Percentiles rank a stretch among this genome's conserved stretches.
Evolutionary conservation across 1,140 invertebrate genomes (phyloP).

Genomic region (Sweltsa coloradensis): DNA sequence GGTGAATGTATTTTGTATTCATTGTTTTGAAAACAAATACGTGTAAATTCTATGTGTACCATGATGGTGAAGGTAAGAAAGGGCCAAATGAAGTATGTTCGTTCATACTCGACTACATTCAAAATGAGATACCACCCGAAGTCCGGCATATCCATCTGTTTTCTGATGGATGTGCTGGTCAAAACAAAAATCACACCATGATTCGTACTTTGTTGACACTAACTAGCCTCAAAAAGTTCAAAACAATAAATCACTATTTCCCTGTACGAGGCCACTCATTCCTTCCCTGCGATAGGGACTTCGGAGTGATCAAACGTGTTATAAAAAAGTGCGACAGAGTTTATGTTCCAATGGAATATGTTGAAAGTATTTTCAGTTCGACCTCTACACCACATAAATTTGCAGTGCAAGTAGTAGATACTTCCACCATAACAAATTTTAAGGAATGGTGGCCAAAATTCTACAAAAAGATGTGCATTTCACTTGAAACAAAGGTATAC

Average conservation of each 20-base stretch:
- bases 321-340: too few species aligned
- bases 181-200: slow-evolving; percentile 16
- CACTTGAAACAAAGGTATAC: too few species aligned
- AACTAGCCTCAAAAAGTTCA: slow-evolving; percentile 9
- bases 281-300: slow-evolving; percentile 21
- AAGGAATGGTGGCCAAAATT: too few species aligned
- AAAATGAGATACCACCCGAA: slow-evolving; percentile 13
- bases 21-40: slow-evolving; percentile 19
- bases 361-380: too few species aligned
- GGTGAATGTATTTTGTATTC: slow-evolving; percentile 22
- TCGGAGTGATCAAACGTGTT: slow-evolving; percentile 19
- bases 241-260: slow-evolving; percentile 18
- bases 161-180: slow-evolving; percentile 12
- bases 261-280: slow-evolving; percentile 21
- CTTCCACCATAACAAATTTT: too few species aligned
- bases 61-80: slow-evolving; percentile 19
- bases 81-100: slow-evolving; percentile 21
- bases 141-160: slow-evolving; percentile 20
- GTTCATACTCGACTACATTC: slow-evolving; percentile 20
- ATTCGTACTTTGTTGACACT: slow-evolving; percentile 11
- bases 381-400: too few species aligned
- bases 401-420: too few species aligned
- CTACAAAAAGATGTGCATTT: too few species aligned
- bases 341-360: too few species aligned
- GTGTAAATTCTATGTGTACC: slow-evolving; percentile 20